Evolutionary conservation across 1,140 invertebrate genomes (phyloP), one percentile per base, ranked within the genome.

Genomic region (Drosophila novamexicana): DNA sequence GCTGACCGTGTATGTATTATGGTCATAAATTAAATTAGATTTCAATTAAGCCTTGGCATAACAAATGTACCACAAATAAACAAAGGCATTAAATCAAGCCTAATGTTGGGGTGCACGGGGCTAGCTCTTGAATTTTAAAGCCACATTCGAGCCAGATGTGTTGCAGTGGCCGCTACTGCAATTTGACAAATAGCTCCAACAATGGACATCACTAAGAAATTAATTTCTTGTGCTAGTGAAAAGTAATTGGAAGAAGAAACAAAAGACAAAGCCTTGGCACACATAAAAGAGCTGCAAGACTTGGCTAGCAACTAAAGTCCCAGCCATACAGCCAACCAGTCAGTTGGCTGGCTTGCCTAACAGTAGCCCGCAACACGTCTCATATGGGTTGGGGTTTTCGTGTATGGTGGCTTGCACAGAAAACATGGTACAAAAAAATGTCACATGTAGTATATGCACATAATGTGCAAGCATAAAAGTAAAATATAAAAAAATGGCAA

Each of bases 1-100:
- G 39, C 54, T 64, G 53, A 67, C 40, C 69, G 61, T 64, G 42
- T 58, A 39, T 66, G 49, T 57, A 36, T 34, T 49, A 42, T 62
- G 53, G 57, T 47, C 76, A 79, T 86, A 88, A 88, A 86, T 86
- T 83, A 77, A 75, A 83, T 88, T 88, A 77, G 70, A 88, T 72
- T 83, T 79, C 76, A 83, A 86, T 86, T 88, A 88, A 64, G 49
- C 52, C 45, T 16, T 45, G 53, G 66, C 59, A 63, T 45, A 58
- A 52, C 64, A 59, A 67, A 66, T 52, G 68, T 57, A 8, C 47
- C 70, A 71, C 75, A 79, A 73, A 73, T 66, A 70, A 85, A 82
- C 52, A 63, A 63, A 37, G 44, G 58, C 54, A 59, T 49, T 56
- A 47, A 69, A 69, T 69, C 63, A 67, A 18, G 10, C 39, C 3